Conservation (phyloP, 2,113 vertebrate genomes). For the Mormyrus lacerda region DNA sequence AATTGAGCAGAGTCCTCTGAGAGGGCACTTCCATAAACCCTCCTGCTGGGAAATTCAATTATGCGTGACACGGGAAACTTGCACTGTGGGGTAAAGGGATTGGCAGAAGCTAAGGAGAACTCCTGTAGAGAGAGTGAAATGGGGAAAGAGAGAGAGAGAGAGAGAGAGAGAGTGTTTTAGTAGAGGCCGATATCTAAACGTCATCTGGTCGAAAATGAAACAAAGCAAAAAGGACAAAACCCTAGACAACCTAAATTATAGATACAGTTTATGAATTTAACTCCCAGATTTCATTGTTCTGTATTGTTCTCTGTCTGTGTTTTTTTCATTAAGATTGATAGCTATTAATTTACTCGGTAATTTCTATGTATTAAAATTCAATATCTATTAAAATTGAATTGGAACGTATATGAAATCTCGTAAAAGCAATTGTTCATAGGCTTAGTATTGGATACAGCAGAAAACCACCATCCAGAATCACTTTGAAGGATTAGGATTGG, state of each 20-base stretch:
- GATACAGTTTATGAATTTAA: not conserved
- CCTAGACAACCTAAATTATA: constrained; percentile 4
- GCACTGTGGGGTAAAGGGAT: not conserved
- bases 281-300: not conserved
- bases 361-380: not conserved
- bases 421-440: not conserved
- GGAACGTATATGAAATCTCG: not conserved
- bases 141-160: not conserved
- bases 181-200: not conserved
- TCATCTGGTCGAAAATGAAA: not conserved
- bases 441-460: not conserved
- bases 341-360: not conserved
- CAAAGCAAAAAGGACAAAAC: not conserved
- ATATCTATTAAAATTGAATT: not conserved
- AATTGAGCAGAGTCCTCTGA: not conserved
- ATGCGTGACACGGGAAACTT: not conserved
- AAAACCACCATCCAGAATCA: not conserved
- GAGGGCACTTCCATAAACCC: not conserved
- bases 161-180: not conserved
- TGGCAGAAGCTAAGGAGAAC: not conserved
- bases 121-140: not conserved
- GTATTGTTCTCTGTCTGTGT: not conserved
- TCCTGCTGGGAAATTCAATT: constrained; percentile 4
- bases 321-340: not conserved
- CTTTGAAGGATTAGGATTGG: not conserved